phyloP scores from a whole-genome alignment of 2,797 vertebrate species.

The Halcyon badia region DNA sequence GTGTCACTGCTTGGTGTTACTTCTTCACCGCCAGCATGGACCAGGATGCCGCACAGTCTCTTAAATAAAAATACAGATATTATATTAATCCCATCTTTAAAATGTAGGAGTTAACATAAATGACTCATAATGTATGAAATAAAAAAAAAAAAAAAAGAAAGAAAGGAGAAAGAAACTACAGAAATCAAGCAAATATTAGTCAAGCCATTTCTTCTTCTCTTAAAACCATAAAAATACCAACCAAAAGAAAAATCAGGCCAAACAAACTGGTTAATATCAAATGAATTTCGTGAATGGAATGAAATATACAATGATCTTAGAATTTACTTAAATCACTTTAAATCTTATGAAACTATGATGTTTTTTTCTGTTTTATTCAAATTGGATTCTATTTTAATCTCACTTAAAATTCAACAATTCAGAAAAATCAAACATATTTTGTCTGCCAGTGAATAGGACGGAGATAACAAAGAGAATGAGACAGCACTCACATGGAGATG shows the following conservation, averaged over 20 bases:
- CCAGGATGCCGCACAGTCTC: neutral
- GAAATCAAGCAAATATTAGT: neutral
- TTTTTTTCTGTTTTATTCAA: slow-evolving; percentile 2
- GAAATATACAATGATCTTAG: neutral
- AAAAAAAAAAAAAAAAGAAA: neutral
- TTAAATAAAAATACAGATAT: neutral
- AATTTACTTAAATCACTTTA: neutral
- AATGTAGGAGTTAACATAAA: neutral
- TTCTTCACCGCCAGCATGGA: neutral
- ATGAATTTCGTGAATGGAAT: neutral
- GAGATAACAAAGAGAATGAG: slow-evolving; percentile 13
- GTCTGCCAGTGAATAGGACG: slow-evolving; percentile 27
- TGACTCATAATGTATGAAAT: neutral
- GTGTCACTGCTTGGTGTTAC: neutral
- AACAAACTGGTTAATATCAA: neutral
- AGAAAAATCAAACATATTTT: slow-evolving; percentile 50
- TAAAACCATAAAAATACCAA: neutral
- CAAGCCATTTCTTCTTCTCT: neutral
- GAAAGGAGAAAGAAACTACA: neutral
- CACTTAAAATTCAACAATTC: slow-evolving; percentile 25
- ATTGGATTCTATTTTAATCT: neutral
- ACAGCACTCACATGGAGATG: neutral
- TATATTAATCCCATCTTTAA: neutral
- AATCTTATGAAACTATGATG: neutral
- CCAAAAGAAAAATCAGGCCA: neutral